These are phyloP conservation scores for Lottia scabra DNA, from an alignment of 2,888 invertebrate species.

Conservation along the genomic window DNA sequence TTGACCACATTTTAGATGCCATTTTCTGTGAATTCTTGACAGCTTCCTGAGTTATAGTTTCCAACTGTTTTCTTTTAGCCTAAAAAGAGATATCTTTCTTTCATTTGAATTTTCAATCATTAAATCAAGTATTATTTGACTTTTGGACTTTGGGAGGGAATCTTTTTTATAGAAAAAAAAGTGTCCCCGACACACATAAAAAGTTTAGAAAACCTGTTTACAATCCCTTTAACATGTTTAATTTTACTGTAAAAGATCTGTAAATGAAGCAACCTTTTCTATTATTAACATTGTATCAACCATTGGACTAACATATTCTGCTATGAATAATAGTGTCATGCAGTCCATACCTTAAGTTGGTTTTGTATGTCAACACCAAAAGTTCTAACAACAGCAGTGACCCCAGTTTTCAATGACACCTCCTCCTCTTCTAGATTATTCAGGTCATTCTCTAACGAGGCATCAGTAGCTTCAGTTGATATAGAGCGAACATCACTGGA, in stretches of 20 bases:
- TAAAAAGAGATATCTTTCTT: constrained; percentile 24
- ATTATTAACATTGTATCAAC: too few relatives aligned
- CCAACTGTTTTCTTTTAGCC: constrained; percentile 38
- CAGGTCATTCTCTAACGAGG: background rate
- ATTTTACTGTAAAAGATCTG: too few relatives aligned
- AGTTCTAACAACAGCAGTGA: constrained; percentile 30
- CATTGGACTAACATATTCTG: too few relatives aligned
- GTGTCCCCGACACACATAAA: too few relatives aligned
- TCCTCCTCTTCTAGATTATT: background rate
- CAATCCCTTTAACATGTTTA: too few relatives aligned
- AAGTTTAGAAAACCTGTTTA: too few relatives aligned
- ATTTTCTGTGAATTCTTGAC: constrained; percentile 40
- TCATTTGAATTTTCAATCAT: background rate
- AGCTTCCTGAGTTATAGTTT: constrained; percentile 31
- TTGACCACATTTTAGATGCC: constrained; percentile 31
- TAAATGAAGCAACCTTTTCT: too few relatives aligned
- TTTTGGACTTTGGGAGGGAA: too few relatives aligned
- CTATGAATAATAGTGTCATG: too few relatives aligned
- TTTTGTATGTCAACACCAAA: constrained; percentile 42
- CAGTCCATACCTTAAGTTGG: constrained; percentile 35
- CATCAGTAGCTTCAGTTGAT: background rate
- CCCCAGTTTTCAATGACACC: constrained; percentile 18
- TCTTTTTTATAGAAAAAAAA: too few relatives aligned
- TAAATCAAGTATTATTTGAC: background rate
- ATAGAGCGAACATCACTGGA: background rate